Conservation (phyloP, 2,113 vertebrate species). For the Pseudopodoces humilis region DNA sequence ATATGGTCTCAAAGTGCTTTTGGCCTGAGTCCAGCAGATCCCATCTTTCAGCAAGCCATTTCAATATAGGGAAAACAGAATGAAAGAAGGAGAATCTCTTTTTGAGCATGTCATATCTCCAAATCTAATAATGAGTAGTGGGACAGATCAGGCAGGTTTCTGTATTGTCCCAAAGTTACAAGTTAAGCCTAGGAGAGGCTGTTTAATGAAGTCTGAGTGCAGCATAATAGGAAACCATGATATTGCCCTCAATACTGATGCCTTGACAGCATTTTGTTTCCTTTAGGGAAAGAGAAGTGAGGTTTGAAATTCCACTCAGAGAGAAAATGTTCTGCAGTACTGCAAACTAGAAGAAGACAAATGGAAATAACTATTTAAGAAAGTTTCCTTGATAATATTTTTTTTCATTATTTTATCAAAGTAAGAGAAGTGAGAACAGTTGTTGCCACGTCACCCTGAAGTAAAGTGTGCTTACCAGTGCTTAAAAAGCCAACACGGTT, state of each 20-base stretch:
- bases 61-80: not conserved
- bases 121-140: not conserved
- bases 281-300: not conserved
- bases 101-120: not conserved
- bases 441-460: rapidly evolving
- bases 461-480: not conserved
- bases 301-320: not conserved
- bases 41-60: conserved; percentile 30
- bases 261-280: not conserved
- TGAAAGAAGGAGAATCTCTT: not conserved
- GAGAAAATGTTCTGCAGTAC: not conserved
- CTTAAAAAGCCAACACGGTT: not conserved
- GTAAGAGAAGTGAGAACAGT: not conserved
- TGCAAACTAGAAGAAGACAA: not conserved
- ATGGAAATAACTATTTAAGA: not conserved
- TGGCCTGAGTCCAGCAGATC: conserved; percentile 10
- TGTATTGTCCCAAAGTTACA: not conserved
- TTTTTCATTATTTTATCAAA: not conserved
- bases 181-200: not conserved
- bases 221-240: not conserved
- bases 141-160: not conserved
- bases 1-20: conserved; percentile 45
- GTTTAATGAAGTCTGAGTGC: not conserved
- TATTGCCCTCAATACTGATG: not conserved
- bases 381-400: not conserved